A percentile compares a stretch with the other conserved stretches of the same genome.
phyloP scores from a whole-genome alignment of 2,888 invertebrate genomes.

The Clepsis dumicolana region DNA sequence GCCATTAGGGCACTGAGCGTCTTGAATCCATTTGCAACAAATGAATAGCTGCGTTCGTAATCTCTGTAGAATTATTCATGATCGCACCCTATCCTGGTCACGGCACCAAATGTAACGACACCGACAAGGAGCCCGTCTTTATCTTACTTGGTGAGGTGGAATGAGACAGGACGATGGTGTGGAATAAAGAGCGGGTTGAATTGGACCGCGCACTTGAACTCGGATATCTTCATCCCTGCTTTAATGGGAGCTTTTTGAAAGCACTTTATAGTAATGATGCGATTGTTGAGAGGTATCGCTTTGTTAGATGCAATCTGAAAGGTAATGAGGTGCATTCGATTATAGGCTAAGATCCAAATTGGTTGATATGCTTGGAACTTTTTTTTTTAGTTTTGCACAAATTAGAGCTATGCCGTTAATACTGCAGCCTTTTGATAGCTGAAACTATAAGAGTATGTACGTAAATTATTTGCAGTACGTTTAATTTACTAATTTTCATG shows the following conservation, averaged over 20 bases:
- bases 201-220: slow-evolving; percentile 38
- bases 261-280: slow-evolving; percentile 45
- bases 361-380: slow-evolving; percentile 1
- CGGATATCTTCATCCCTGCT: slow-evolving; percentile 43
- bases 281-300: slow-evolving; percentile 43
- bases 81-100: slow-evolving; percentile 39
- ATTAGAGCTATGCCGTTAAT: too few species aligned
- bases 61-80: slow-evolving; percentile 45
- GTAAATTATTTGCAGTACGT: too few species aligned
- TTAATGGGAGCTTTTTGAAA: slow-evolving; percentile 44
- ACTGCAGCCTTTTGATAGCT: too few species aligned
- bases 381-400: too few species aligned
- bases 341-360: neutral
- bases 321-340: slow-evolving; percentile 43
- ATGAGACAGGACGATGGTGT: slow-evolving; percentile 16
- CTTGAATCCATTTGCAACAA: slow-evolving; percentile 46
- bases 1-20: slow-evolving; percentile 43
- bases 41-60: slow-evolving; percentile 45
- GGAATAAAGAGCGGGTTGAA: slow-evolving; percentile 11
- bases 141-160: neutral
- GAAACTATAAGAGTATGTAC: too few species aligned
- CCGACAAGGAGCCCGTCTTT: slow-evolving; percentile 17
- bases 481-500: too few species aligned
- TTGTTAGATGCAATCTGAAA: slow-evolving; percentile 41
- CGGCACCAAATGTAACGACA: slow-evolving; percentile 30